phyloP scores from a whole-genome alignment of 2,888 invertebrate genomes.

The Trissolcus brochymenae region DNA sequence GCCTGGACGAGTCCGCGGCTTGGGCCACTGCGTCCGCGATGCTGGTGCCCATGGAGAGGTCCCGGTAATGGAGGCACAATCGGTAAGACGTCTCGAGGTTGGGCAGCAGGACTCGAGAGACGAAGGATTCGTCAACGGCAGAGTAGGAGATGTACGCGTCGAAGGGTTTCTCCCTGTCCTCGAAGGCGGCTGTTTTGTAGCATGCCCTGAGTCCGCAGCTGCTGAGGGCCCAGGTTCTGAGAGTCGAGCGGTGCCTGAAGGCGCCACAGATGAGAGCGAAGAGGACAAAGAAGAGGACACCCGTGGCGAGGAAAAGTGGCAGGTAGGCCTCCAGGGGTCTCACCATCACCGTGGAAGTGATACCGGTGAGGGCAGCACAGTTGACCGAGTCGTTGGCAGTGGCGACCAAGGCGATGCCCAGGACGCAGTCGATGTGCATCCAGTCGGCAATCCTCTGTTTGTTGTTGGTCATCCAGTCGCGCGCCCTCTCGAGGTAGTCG shows the following conservation, averaged over 20 bases:
- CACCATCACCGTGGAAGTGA: constrained; percentile 84
- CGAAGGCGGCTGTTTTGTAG: constrained; percentile 90
- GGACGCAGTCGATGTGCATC: constrained; percentile 84
- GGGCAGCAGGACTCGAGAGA: constrained; percentile 90
- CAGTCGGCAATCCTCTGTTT: constrained; percentile 89
- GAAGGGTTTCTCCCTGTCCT: constrained; percentile 86
- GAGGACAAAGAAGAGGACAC: constrained; percentile 86
- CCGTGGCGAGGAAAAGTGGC: constrained; percentile 86
- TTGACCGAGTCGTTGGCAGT: constrained; percentile 86
- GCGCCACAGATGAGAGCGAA: constrained; percentile 86
- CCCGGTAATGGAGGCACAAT: constrained; percentile 93
- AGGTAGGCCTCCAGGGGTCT: constrained; percentile 89
- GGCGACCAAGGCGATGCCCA: constrained; percentile 84
- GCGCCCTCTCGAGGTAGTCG: constrained; percentile 86
- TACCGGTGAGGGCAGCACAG: constrained; percentile 85
- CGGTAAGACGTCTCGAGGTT: constrained; percentile 91
- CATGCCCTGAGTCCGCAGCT: constrained; percentile 91
- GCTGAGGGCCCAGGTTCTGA: constrained; percentile 91
- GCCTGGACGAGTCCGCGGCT: constrained; percentile 92
- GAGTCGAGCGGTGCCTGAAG: constrained; percentile 88
- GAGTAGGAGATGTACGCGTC: constrained; percentile 98
- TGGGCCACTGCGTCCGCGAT: constrained; percentile 95
- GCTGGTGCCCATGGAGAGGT: constrained; percentile 91
- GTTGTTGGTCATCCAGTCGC: constrained; percentile 87
- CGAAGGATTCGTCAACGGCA: constrained; percentile 93